phyloP scores from a whole-genome alignment of 2,797 vertebrate species.

The Alcedo atthis region DNA sequence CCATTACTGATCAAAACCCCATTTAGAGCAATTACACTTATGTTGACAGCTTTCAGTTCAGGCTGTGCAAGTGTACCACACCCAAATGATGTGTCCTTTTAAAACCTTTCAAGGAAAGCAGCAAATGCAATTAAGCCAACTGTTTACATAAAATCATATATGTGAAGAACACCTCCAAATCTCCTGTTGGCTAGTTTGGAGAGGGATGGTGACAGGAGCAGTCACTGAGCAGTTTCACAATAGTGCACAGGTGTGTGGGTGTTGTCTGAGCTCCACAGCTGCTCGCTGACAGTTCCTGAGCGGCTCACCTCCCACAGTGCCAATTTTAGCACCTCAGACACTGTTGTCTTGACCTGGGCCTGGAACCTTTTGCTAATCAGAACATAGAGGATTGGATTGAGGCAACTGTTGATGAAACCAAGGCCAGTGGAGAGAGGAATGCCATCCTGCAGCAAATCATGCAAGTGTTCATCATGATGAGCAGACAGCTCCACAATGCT shows the following conservation, averaged over 20 bases:
- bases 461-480: constrained; percentile 79
- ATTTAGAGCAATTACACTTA: neutral
- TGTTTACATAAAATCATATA: constrained; percentile 1
- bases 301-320: constrained; percentile 90
- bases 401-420: constrained; percentile 95
- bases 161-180: neutral
- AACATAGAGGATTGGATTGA: constrained; percentile 95
- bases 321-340: constrained; percentile 87
- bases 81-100: neutral
- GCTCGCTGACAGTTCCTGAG: constrained; percentile 87
- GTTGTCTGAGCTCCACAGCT: constrained; percentile 74
- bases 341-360: constrained; percentile 81
- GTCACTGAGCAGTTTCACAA: constrained; percentile 74
- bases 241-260: neutral
- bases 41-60: neutral
- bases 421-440: constrained; percentile 92
- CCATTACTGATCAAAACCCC: neutral
- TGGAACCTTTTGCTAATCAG: constrained; percentile 90
- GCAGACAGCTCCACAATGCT: constrained; percentile 90
- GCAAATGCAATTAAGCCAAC: constrained; percentile 9
- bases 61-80: neutral
- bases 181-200: neutral
- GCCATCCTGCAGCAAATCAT: constrained; percentile 81
- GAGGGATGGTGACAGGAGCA: neutral
- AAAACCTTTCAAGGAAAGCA: constrained; percentile 6